Conservation (phyloP, 2,113 vertebrate genomes). For the Pogonocichla stellata region DNA sequence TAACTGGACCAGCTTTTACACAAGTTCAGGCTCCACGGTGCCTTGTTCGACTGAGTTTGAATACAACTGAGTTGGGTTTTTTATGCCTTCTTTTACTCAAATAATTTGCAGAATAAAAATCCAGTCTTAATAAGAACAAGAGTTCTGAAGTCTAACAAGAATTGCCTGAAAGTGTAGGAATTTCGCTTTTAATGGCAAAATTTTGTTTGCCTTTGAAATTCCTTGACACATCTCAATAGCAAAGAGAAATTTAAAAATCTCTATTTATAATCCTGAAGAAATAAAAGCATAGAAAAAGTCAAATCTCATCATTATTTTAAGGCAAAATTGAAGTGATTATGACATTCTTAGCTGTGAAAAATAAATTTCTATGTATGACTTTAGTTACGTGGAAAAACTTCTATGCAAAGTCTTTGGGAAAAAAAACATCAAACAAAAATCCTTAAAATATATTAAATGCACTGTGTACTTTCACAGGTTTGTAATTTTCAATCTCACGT, state of each 20-base stretch:
- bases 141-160: constrained; percentile 22
- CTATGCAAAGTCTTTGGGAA: neutral
- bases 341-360: neutral
- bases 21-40: neutral
- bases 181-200: constrained; percentile 46
- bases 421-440: neutral
- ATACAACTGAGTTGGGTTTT: neutral
- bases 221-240: constrained; percentile 29
- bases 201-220: constrained; percentile 58
- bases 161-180: constrained; percentile 32
- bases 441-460: neutral
- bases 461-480: neutral
- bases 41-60: neutral
- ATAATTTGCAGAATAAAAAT: constrained; percentile 60
- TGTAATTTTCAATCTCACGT: neutral
- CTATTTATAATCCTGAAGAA: neutral
- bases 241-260: constrained; percentile 47
- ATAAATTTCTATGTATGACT: neutral
- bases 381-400: neutral
- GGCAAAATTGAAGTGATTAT: neutral
- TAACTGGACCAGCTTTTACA: neutral
- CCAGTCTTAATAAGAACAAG: neutral
- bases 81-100: neutral
- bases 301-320: neutral
- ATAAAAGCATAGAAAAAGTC: neutral